Evolutionary conservation across 2,113 vertebrate genomes (phyloP).

Genomic region (Platysternon megacephalum): DNA sequence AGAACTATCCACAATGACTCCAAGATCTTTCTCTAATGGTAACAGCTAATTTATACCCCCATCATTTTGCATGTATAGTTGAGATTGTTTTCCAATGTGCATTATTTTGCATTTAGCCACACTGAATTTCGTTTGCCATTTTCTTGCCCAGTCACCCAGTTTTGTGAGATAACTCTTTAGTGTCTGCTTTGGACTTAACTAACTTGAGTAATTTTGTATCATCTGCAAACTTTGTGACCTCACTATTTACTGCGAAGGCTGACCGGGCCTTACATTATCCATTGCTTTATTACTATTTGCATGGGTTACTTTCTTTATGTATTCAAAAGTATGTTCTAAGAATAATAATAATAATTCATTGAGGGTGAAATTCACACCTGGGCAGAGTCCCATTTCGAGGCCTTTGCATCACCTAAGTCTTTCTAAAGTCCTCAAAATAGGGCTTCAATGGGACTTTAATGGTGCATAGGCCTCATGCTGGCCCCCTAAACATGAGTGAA

Average conservation of each 20-base stretch:
- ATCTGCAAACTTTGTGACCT: neutral
- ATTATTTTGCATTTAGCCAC: neutral
- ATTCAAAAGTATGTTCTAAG: neutral
- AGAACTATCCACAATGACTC: neutral
- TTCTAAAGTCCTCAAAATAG: neutral
- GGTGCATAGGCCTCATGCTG: neutral
- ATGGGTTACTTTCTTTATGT: neutral
- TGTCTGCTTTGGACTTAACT: neutral
- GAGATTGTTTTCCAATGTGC: neutral
- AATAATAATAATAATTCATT: neutral
- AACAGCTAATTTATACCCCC: neutral
- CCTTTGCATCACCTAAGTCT: neutral
- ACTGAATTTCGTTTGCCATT: neutral
- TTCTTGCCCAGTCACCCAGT: neutral
- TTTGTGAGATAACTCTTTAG: neutral
- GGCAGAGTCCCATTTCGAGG: neutral
- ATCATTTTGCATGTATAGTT: neutral
- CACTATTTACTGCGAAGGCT: neutral
- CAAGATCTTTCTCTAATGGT: neutral
- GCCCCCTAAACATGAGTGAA: accelerated
- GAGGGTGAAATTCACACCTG: neutral
- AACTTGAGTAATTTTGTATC: neutral
- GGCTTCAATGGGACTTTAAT: neutral
- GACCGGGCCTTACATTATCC: neutral
- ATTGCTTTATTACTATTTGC: neutral